phyloP scores from a whole-genome alignment of 2,113 vertebrate species.

The Dromiciops gliroides region DNA sequence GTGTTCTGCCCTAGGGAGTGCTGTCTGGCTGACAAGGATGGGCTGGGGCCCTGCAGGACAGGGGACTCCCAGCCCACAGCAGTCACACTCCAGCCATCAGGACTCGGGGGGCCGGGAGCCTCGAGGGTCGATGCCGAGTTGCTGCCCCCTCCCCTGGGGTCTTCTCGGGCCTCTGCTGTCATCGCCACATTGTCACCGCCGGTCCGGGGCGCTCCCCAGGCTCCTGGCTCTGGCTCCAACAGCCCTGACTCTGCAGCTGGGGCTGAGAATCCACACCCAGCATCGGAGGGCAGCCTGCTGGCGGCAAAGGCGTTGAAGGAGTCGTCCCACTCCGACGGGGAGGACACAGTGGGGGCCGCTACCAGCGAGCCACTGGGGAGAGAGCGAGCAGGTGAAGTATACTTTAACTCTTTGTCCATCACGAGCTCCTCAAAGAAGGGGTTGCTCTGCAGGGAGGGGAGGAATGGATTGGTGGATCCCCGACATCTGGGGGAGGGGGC shows the following conservation, averaged over 20 bases:
- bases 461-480: slow-evolving; percentile 91
- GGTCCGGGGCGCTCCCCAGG: slow-evolving; percentile 43
- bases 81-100: slow-evolving; percentile 2
- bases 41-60: background rate
- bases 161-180: slow-evolving; percentile 39
- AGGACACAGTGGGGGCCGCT: slow-evolving; percentile 77
- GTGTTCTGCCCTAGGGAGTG: slow-evolving; percentile 10
- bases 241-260: slow-evolving; percentile 59
- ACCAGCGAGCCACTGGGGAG: slow-evolving; percentile 89
- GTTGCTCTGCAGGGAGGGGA: slow-evolving; percentile 90
- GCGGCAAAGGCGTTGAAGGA: slow-evolving; percentile 90
- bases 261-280: slow-evolving; percentile 59
- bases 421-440: slow-evolving; percentile 91
- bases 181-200: slow-evolving; percentile 30
- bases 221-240: slow-evolving; percentile 73
- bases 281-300: slow-evolving; percentile 85
- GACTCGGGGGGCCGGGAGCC: slow-evolving; percentile 58
- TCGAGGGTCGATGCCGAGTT: slow-evolving; percentile 41
- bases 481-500: slow-evolving; percentile 80
- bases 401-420: slow-evolving; percentile 87
- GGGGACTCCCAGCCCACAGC: background rate
- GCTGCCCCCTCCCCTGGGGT: slow-evolving; percentile 58
- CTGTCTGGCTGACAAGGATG: background rate
- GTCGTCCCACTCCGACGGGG: slow-evolving; percentile 88
- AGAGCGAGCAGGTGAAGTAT: slow-evolving; percentile 90